Base-by-base conservation (phyloP, 2,113 vertebrate species). In the Laticauda colubrina region DNA sequence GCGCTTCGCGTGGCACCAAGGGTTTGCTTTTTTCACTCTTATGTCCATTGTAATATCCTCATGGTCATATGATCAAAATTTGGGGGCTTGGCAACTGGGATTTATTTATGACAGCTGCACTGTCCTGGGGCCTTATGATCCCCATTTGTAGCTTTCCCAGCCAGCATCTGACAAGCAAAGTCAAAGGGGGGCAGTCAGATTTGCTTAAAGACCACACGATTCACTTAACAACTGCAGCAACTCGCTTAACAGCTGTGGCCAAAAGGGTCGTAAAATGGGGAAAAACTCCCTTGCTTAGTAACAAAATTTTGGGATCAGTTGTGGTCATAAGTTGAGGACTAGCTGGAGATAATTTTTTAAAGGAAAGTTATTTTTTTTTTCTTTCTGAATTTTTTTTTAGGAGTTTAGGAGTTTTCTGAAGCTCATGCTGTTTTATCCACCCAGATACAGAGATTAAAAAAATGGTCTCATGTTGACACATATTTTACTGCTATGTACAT, bases 401-500 rank as follows among this genome's bases (percentile, higher is more conserved):
- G 23, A 18, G 5, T 57, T 51, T 89, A 48, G 11, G 64, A 89
- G 53, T 54, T 54, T 69, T 64, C 39, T n/a, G 34, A 56, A 54
- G 14, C n/a, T 6, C 89, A 3, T 90, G 6, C 54, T 23, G 87
- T 92, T 92, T 85, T 56, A 59, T 89, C 85, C 61, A 53, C 48
- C 43, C 89, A 34, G n/a, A 34, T 24, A 55, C 12, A 14, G 56
- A 69, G 51, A 56, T 20, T 57, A 2, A 34, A 39, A 92, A 57
- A 90, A 87, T 15, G 18, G 91, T 87, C 29, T 53, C 18, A 29
- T 87, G 81, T 87, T 90, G 91, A 81, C 53, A 90, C 39, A 53
- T 89, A 88, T 86, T 88, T 92, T 88, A 39, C 15, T 92, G 29
- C 10, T 90, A 2, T 90, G 89, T 92, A 90, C 34, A 86, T 90